Evolutionary conservation across 2,888 invertebrate genomes (phyloP), one percentile per base, ranked within the genome.

Genomic region (Philhelius pedissequus): DNA sequence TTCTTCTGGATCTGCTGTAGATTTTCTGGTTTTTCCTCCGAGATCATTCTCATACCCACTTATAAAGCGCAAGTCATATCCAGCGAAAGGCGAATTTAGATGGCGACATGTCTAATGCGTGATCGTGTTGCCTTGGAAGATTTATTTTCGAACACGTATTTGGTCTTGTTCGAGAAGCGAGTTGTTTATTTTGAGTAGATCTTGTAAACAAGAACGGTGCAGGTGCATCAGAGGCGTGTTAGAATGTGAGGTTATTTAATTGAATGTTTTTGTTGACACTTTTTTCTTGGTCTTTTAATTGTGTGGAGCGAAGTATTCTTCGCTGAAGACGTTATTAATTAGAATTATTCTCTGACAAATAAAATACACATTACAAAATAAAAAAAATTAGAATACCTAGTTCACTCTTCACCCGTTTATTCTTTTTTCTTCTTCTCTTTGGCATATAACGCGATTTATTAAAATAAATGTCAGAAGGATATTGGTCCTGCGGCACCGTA

Each of bases 81-180:
- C 50, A 69, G 80, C 22, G 71, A 77, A 71, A 58, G 66, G 52
- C 70, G 45, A 20, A 48, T 48, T 30, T 58, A 45, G 27, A 62
- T 68, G 70, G 70, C 50, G 64, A 77, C 70, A 60, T 54, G 64
- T 76, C 64, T 56, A 70, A 76, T 75, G 69, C 70, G 70, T 66
- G 70, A 52, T 64, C 25, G 60, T 22, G 35, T 80, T 48, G 69
- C 80, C 75, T 76, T 80, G 69, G 70, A 64, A 48, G 69, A 64
- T 69, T 43, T 75, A 35, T 62, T 40, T 60, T 52, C 43, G 22
- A 62, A 54, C 77, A 58, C 45, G 64, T 48, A 43, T 52, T 32
- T 58, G 48, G 58, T 43, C 32, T 35, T 43, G 60, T 43, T 62
- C 52, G 30, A 27, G 22, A n/a, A n/a, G 68, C 54, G 69, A 52